These are phyloP conservation scores for Cheilosia grossa DNA, from an alignment of 2,888 invertebrate genomes.

Conservation along the genomic window DNA sequence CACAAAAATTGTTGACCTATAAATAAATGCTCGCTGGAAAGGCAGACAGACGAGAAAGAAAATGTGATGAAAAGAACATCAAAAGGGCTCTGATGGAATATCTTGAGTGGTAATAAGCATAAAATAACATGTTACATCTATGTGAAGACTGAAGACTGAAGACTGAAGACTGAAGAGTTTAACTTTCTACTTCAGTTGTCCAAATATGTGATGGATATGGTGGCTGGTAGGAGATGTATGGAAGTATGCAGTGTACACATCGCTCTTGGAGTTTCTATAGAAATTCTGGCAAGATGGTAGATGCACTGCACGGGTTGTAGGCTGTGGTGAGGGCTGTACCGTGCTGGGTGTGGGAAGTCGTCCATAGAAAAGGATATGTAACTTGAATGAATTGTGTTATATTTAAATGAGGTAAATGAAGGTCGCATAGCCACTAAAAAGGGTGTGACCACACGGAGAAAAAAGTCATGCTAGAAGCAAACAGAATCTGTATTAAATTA, in stretches of 20 bases:
- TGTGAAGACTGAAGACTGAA: slow-evolving; percentile 27
- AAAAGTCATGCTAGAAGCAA: too few relatives aligned
- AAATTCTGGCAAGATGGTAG: too few relatives aligned
- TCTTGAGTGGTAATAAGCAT: slow-evolving; percentile 68
- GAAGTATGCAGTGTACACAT: neutral
- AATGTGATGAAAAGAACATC: slow-evolving; percentile 41
- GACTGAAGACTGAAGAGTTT: slow-evolving; percentile 27
- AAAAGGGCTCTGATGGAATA: slow-evolving; percentile 43
- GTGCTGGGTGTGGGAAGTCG: too few relatives aligned
- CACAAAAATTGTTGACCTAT: slow-evolving; percentile 68
- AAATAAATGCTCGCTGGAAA: slow-evolving; percentile 49
- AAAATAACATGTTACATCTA: slow-evolving; percentile 51
- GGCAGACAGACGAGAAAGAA: slow-evolving; percentile 4
- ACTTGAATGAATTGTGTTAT: too few relatives aligned
- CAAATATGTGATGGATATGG: slow-evolving; percentile 10
- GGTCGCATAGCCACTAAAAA: too few relatives aligned
- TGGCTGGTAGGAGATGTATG: neutral
- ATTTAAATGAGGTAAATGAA: too few relatives aligned
- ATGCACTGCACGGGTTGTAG: too few relatives aligned
- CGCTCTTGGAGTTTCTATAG: neutral
- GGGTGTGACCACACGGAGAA: too few relatives aligned
- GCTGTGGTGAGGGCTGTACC: too few relatives aligned
- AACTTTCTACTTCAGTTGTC: slow-evolving; percentile 39
- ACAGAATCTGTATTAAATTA: too few relatives aligned
- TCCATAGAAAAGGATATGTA: too few relatives aligned